phyloP scores from a whole-genome alignment of 2,888 invertebrate species.

The Drosophila mulleri region DNA sequence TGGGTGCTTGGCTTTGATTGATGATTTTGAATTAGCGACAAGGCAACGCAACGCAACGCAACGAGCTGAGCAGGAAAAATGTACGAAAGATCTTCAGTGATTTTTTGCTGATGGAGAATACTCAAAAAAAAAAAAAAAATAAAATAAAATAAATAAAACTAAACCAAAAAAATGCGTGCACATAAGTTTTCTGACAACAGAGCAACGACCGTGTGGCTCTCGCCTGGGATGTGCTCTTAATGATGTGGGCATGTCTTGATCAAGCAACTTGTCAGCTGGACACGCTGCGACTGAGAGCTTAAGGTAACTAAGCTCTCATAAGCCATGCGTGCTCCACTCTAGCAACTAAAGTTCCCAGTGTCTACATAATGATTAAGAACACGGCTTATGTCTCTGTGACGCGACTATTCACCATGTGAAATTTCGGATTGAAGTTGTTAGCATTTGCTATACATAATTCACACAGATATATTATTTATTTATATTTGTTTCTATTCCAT shows the following conservation, averaged over 20 bases:
- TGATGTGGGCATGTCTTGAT: slow-evolving; percentile 70
- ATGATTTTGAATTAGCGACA: slow-evolving; percentile 78
- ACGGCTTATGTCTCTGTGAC: neutral
- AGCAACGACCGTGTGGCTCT: slow-evolving; percentile 43
- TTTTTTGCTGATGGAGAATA: slow-evolving; percentile 3
- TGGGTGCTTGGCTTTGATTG: slow-evolving; percentile 65
- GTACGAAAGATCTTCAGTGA: slow-evolving; percentile 50
- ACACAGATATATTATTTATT: too few relatives aligned
- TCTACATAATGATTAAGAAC: slow-evolving; percentile 12
- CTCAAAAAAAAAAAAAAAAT: slow-evolving; percentile 8
- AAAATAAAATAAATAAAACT: neutral
- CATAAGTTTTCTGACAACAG: slow-evolving; percentile 66
- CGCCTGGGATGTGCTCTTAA: slow-evolving; percentile 36
- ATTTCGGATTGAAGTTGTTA: neutral
- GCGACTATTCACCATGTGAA: neutral
- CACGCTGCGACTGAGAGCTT: slow-evolving; percentile 39
- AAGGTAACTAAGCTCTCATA: slow-evolving; percentile 30
- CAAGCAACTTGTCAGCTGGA: slow-evolving; percentile 54
- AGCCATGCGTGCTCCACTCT: slow-evolving; percentile 24
- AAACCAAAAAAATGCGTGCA: slow-evolving; percentile 43
- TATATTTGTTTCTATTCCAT: neutral
- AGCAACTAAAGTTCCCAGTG: neutral
- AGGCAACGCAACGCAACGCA: slow-evolving; percentile 40
- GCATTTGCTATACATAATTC: neutral
- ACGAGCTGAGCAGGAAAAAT: slow-evolving; percentile 55